A percentile compares a stretch with the other conserved stretches of the same genome.
Evolutionary conservation across 2,888 invertebrate species (phyloP).

Genomic region (Drosophila acutilabella): DNA sequence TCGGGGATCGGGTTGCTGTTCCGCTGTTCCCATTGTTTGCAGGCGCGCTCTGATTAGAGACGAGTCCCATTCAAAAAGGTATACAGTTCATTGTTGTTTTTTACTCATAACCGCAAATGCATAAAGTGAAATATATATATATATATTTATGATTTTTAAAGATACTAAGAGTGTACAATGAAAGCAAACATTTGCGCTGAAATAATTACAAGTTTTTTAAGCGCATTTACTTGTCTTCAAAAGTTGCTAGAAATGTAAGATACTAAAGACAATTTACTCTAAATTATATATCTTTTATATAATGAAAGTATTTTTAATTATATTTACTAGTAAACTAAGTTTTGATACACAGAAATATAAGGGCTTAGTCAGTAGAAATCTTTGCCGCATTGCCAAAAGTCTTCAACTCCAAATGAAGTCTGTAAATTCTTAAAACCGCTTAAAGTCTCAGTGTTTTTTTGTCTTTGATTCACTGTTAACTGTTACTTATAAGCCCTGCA

Average conservation of each 20-base stretch:
- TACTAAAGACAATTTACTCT: too few species aligned
- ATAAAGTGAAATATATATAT: slow-evolving; percentile 42
- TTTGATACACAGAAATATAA: too few species aligned
- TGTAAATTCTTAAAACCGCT: too few species aligned
- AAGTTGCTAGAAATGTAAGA: too few species aligned
- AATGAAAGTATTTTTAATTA: too few species aligned
- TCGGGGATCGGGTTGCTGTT: slow-evolving; percentile 21
- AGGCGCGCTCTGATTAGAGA: slow-evolving; percentile 77
- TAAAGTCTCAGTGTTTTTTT: too few species aligned
- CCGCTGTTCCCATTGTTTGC: slow-evolving; percentile 67
- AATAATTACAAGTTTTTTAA: slow-evolving; percentile 9
- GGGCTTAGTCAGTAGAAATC: too few species aligned
- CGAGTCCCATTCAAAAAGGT: slow-evolving; percentile 66
- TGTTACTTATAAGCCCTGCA: neutral
- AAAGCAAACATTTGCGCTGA: neutral
- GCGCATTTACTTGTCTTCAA: neutral
- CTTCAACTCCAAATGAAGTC: too few species aligned
- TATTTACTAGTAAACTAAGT: too few species aligned
- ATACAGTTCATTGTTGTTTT: slow-evolving; percentile 36
- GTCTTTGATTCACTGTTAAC: neutral
- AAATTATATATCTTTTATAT: too few species aligned
- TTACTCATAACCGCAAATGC: slow-evolving; percentile 47
- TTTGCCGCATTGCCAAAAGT: too few species aligned
- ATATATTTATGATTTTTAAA: slow-evolving; percentile 39
- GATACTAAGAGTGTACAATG: neutral